A percentile compares a stretch with the other conserved stretches of the same genome.
These are phyloP conservation scores for Cepaea hortensis DNA, from an alignment of 2,888 invertebrate genomes.

Conservation along the genomic window DNA sequence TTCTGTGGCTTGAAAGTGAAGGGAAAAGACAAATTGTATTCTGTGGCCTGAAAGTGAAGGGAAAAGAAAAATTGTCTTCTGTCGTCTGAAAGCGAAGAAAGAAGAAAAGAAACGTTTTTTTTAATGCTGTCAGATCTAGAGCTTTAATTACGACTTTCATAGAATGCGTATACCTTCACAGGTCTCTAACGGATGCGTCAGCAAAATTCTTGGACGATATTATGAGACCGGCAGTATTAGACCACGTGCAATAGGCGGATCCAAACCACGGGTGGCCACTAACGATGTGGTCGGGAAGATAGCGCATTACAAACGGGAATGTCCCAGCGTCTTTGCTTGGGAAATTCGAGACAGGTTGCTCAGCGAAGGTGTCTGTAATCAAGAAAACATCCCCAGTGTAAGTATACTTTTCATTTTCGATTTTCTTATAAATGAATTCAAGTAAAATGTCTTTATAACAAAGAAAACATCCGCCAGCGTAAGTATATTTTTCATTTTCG, in stretches of 20 bases:
- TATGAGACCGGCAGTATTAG: conserved; percentile 97
- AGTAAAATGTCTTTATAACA: too few species aligned
- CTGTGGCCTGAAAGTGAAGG: too few species aligned
- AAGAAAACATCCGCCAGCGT: too few species aligned
- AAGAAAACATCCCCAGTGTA: conserved; percentile 87
- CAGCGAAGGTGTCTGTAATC: conserved; percentile 91
- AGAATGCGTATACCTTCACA: not conserved
- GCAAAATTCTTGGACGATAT: conserved; percentile 96
- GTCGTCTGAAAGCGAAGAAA: too few species aligned
- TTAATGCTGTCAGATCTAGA: too few species aligned
- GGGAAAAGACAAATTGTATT: too few species aligned
- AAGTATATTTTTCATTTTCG: too few species aligned
- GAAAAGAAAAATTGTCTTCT: too few species aligned
- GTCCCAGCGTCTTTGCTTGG: conserved; percentile 97
- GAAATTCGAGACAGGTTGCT: conserved; percentile 94
- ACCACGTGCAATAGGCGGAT: conserved; percentile 95
- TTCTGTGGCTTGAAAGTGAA: too few species aligned
- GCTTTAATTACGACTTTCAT: too few species aligned
- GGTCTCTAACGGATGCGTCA: conserved; percentile 97
- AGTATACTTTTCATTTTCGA: conserved; percentile 77
- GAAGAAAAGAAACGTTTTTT: too few species aligned
- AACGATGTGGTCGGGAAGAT: conserved; percentile 96
- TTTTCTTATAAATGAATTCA: too few species aligned
- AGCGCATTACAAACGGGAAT: conserved; percentile 93
- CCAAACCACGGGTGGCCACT: conserved; percentile 96